phyloP scores from a whole-genome alignment of 2,888 invertebrate species.

The Meteorus cinctellus region DNA sequence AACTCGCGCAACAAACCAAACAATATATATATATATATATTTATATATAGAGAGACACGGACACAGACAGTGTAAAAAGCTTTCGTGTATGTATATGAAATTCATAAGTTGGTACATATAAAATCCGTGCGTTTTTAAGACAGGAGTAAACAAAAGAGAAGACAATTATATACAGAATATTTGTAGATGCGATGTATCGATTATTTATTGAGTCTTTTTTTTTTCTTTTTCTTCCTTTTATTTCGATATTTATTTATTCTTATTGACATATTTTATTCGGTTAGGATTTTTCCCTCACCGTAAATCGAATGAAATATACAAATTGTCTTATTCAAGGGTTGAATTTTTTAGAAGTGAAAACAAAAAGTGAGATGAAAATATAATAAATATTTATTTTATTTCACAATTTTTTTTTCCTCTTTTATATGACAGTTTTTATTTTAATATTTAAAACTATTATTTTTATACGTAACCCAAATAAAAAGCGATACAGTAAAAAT shows the following conservation, averaged over 20 bases:
- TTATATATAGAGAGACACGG: neutral
- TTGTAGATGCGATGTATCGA: conserved; percentile 41
- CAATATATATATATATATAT: neutral
- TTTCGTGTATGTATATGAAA: conserved; percentile 21
- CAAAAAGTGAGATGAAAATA: too few relatives aligned
- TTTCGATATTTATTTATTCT: conserved; percentile 13
- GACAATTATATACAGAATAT: conserved; percentile 45
- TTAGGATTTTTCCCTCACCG: neutral
- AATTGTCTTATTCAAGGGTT: too few relatives aligned
- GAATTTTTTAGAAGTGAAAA: too few relatives aligned
- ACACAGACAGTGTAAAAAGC: conserved; percentile 7
- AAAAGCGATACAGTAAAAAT: too few relatives aligned
- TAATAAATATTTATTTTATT: too few relatives aligned
- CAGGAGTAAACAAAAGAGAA: conserved; percentile 7
- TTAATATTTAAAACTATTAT: too few relatives aligned
- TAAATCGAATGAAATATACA: too few relatives aligned
- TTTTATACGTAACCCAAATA: too few relatives aligned
- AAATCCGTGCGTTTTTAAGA: neutral
- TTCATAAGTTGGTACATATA: conserved; percentile 37
- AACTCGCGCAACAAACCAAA: conserved; percentile 11
- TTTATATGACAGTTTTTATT: too few relatives aligned
- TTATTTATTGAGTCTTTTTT: conserved; percentile 15
- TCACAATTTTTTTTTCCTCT: too few relatives aligned
- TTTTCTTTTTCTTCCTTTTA: neutral
- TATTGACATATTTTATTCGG: too few relatives aligned